These are phyloP conservation scores for Ibycter americanus DNA, from an alignment of 2,797 vertebrate genomes.

Conservation along the genomic window DNA sequence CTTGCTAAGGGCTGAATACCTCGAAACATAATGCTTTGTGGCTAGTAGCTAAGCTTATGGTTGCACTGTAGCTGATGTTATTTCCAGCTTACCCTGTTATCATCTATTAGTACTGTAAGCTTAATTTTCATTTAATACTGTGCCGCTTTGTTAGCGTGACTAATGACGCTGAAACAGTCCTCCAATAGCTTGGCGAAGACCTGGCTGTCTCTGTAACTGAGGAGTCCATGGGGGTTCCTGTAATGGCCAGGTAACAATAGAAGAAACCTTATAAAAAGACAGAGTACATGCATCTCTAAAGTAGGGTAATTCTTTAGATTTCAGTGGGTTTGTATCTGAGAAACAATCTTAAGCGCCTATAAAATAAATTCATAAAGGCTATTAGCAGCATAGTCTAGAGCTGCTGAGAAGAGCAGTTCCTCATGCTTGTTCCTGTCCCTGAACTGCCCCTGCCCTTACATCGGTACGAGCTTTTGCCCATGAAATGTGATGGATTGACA, in stretches of 20 bases:
- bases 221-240: neutral
- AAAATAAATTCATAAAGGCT: neutral
- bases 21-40: neutral
- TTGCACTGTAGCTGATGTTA: neutral
- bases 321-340: neutral
- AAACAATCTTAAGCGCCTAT: neutral
- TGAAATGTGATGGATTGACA: fast-evolving
- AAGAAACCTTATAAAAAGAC: neutral
- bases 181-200: neutral
- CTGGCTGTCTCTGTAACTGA: neutral
- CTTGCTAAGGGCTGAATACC: neutral
- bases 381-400: neutral
- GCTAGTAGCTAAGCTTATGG: neutral
- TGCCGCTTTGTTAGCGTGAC: neutral
- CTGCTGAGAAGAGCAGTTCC: neutral
- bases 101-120: neutral
- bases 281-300: neutral
- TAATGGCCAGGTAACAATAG: neutral
- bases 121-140: neutral
- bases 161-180: neutral
- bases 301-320: neutral
- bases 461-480: fast-evolving
- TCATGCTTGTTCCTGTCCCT: neutral
- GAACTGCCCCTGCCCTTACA: neutral
- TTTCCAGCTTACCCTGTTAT: neutral